These are phyloP conservation scores for Hydrolagus colliei DNA, from an alignment of 2,797 vertebrate species.

Conservation along the genomic window DNA sequence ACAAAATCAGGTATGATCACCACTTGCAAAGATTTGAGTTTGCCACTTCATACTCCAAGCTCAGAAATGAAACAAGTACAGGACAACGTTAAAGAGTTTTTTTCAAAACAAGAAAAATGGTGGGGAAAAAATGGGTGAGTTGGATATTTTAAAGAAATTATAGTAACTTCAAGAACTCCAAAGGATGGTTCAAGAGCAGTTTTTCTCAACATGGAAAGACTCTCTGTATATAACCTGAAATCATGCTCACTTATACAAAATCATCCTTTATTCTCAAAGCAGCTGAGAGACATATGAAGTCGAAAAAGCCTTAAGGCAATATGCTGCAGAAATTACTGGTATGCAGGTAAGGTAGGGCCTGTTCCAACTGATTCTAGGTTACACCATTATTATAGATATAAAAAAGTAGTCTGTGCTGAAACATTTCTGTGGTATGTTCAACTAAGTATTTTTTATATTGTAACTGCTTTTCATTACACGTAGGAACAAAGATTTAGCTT, in stretches of 20 bases:
- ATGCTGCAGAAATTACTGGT: conserved; percentile 27
- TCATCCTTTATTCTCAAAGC: conserved; percentile 16
- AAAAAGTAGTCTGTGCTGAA: conserved; percentile 7
- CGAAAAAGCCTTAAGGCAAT: conserved; percentile 22
- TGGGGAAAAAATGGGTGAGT: background rate
- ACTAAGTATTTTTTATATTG: conserved; percentile 19
- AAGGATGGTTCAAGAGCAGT: background rate
- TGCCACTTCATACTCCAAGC: background rate
- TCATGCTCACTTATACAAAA: conserved; percentile 1
- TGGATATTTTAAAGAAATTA: background rate
- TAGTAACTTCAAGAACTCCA: background rate
- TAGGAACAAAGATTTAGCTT: background rate
- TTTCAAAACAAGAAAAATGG: background rate
- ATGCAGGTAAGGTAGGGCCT: conserved; percentile 31
- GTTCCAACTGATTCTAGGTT: conserved; percentile 11
- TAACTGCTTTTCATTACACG: background rate
- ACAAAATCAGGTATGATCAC: background rate
- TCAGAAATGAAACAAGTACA: background rate
- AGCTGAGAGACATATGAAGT: conserved; percentile 20
- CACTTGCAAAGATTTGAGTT: background rate
- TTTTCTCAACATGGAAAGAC: background rate
- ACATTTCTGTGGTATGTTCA: conserved; percentile 14
- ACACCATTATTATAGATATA: conserved; percentile 13
- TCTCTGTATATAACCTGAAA: background rate
- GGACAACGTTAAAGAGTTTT: background rate